phyloP scores from a whole-genome alignment of 1,140 invertebrate genomes.

The Euwallacea similis region DNA sequence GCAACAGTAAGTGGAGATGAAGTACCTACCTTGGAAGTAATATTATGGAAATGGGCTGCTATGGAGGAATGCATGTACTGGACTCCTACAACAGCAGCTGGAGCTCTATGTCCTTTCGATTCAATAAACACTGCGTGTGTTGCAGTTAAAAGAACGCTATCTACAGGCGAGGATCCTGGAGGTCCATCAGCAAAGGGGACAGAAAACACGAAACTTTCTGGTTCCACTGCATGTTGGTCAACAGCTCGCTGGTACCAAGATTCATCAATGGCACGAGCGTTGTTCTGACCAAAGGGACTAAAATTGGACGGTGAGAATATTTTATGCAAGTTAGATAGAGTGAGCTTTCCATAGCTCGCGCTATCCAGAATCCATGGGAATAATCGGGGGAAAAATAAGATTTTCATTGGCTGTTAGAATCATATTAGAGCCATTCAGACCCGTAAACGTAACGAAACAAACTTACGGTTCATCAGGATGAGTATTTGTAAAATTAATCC shows the following conservation, averaged over 20 bases:
- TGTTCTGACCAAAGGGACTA: constrained; percentile 80
- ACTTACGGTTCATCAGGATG: constrained; percentile 67
- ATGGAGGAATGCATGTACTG: constrained; percentile 81
- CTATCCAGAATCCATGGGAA: too few relatives aligned
- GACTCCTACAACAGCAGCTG: constrained; percentile 87
- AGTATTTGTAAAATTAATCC: constrained; percentile 63
- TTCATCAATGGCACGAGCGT: constrained; percentile 83
- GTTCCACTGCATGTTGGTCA: constrained; percentile 82
- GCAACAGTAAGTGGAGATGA: neutral
- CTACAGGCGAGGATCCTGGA: constrained; percentile 48
- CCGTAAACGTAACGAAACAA: too few relatives aligned
- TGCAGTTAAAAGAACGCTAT: constrained; percentile 77
- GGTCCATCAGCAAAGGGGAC: constrained; percentile 83
- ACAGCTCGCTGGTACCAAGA: constrained; percentile 92
- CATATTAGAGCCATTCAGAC: too few relatives aligned
- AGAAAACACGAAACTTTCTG: constrained; percentile 89
- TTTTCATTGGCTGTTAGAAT: too few relatives aligned
- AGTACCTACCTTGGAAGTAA: constrained; percentile 71
- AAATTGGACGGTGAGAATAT: constrained; percentile 34
- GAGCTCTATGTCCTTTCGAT: constrained; percentile 78
- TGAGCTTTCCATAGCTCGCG: too few relatives aligned
- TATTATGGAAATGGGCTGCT: constrained; percentile 81
- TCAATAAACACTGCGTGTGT: constrained; percentile 90
- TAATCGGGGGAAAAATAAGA: too few relatives aligned
- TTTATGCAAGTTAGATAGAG: constrained; percentile 1